These are phyloP conservation scores for Helicoverpa zea DNA, from an alignment of 1,140 invertebrate genomes.

Conservation along the genomic window DNA sequence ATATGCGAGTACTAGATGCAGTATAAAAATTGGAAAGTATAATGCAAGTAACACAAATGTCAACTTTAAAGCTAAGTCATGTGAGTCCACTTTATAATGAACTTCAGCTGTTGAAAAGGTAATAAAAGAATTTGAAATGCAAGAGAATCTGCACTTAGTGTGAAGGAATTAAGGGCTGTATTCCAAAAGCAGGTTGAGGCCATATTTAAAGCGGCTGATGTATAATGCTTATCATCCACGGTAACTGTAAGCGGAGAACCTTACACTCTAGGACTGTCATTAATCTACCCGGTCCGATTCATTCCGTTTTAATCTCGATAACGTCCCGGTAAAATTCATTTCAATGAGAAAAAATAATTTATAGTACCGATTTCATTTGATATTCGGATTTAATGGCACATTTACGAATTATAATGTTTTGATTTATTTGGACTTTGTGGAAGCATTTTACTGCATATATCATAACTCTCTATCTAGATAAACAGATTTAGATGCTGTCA, in stretches of 20 bases:
- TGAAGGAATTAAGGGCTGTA: background rate
- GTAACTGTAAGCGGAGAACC: constrained; percentile 29
- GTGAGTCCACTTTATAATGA: constrained; percentile 9
- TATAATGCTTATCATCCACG: constrained; percentile 30
- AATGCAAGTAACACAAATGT: background rate
- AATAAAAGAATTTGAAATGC: background rate
- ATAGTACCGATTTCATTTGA: constrained; percentile 17
- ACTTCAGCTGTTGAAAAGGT: background rate
- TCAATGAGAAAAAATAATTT: constrained; percentile 25
- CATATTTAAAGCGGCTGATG: constrained; percentile 12
- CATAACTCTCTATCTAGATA: background rate
- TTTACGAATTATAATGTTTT: background rate
- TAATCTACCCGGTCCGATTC: constrained; percentile 38
- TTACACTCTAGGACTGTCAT: constrained; percentile 46
- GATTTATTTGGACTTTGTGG: background rate
- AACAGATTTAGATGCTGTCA: constrained; percentile 2
- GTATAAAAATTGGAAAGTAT: constrained; percentile 10
- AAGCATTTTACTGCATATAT: background rate
- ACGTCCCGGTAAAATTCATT: constrained; percentile 34
- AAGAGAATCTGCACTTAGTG: background rate
- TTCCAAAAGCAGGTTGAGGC: background rate
- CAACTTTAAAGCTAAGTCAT: background rate
- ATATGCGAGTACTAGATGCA: background rate
- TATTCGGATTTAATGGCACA: background rate
- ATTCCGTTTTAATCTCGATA: constrained; percentile 41